These are phyloP conservation scores for Porites rus DNA, from an alignment of 92 coral and sea anemone species.

Conservation along the genomic window DNA sequence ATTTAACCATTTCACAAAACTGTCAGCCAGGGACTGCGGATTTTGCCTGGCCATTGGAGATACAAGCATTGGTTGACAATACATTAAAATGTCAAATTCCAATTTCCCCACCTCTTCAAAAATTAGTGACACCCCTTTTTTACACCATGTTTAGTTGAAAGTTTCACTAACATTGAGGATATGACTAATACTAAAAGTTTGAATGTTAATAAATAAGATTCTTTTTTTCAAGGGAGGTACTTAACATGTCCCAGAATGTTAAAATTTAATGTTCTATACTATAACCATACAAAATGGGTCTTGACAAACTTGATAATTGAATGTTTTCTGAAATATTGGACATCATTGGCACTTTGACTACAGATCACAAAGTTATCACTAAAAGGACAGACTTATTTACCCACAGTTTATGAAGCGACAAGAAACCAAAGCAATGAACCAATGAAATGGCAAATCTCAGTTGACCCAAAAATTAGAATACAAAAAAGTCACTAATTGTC, in stretches of 20 bases:
- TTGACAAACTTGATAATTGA: background rate
- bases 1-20: too few relatives aligned
- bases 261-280: background rate
- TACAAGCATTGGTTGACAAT: too few relatives aligned
- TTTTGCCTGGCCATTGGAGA: too few relatives aligned
- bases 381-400: slow-evolving; percentile 14
- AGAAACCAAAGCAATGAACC: background rate
- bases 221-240: background rate
- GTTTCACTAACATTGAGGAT: too few relatives aligned
- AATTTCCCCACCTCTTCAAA: too few relatives aligned
- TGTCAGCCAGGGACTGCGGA: too few relatives aligned
- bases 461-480: slow-evolving; percentile 8
- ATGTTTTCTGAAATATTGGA: background rate
- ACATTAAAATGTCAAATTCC: too few relatives aligned
- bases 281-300: background rate
- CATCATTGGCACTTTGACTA: background rate
- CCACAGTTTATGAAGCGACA: slow-evolving; percentile 11
- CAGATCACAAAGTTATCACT: slow-evolving; percentile 10
- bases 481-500: slow-evolving; percentile 36
- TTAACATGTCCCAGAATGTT: background rate
- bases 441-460: slow-evolving; percentile 12
- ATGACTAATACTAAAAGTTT: too few relatives aligned
- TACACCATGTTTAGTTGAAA: too few relatives aligned
- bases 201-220: background rate
- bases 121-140: too few relatives aligned